Percentiles rank a stretch among this genome's conserved stretches.
Conservation (phyloP, 2,797 vertebrate genomes). For the Schizopygopsis pylzovi region DNA sequence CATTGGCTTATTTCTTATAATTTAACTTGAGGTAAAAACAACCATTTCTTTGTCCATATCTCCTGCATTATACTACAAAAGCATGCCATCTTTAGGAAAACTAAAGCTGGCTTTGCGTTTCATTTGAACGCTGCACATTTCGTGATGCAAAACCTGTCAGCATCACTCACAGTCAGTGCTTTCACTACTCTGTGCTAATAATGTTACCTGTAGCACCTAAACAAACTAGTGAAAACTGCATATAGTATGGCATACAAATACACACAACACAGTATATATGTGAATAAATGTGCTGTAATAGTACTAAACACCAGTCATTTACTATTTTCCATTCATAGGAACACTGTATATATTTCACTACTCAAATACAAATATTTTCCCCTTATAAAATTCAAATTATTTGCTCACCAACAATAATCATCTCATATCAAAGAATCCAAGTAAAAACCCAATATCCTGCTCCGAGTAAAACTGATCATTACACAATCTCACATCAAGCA, state of each 20-base stretch:
- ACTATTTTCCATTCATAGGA: constrained; percentile 61
- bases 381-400: constrained; percentile 61
- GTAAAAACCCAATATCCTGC: constrained; percentile 42
- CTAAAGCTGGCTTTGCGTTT: constrained; percentile 23
- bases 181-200: constrained; percentile 38
- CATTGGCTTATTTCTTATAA: constrained; percentile 39
- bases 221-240: constrained; percentile 48
- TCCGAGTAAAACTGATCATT: constrained; percentile 24
- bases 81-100: constrained; percentile 27
- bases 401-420: constrained; percentile 46
- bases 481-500: constrained; percentile 31
- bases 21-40: constrained; percentile 35
- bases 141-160: constrained; percentile 37
- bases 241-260: constrained; percentile 40
- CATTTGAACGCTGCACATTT: constrained; percentile 11
- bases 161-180: constrained; percentile 35
- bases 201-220: constrained; percentile 43
- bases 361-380: constrained; percentile 63
- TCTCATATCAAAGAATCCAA: constrained; percentile 55
- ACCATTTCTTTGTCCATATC: constrained; percentile 4
- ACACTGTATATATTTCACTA: constrained; percentile 59
- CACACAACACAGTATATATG: constrained; percentile 55
- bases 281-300: constrained; percentile 60
- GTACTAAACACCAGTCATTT: constrained; percentile 59
- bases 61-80: constrained; percentile 34